Evolutionary conservation across 2,888 invertebrate species (phyloP), one percentile per base, ranked within the genome.

Genomic region (Sicus ferrugineus): DNA sequence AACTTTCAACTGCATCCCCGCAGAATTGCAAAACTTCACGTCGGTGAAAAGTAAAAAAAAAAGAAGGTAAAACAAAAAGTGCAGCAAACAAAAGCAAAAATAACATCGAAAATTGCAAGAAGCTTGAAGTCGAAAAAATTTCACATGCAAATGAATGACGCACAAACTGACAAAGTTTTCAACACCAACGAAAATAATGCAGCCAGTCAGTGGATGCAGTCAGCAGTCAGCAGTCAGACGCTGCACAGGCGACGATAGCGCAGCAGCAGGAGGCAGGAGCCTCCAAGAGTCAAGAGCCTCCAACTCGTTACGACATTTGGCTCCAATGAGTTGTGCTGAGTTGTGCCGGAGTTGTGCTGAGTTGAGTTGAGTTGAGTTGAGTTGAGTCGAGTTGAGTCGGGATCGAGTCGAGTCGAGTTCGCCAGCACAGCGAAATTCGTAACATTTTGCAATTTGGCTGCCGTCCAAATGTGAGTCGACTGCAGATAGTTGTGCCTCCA

Each of bases 371-470:
- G 46, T 46, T 46, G 9, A 46, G 46, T 9, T 46, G 38, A 38
- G 7, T 38, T 38, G 9, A 38, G 7, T 14, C 14, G 38, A 38
- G 38, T 38, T 38, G 14, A 38, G 19, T 16, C 3, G 46, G 46
- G 19, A 9, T 19, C 9, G 23, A 14, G 28, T 42, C 21, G 61
- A 61, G 54, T 26, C 28, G 54, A 54, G 54, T 38, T 59, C 48
- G 48, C 11, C 38, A 19, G 50, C 50, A 16, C 56, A 54, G 50
- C 48, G 64, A 64, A 64, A 64, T 59, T 68, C 54, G 69, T 23
- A 56, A 69, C 69, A 63, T 58, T 69, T 68, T 59, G 64, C 73
- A 73, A 71, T 67, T 73, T 73, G 73, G 73, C 73, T 69, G 65
- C 68, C 69, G 71, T 67, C 73, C 73, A 71, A 69, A 67, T 69